Evolutionary conservation across 1,140 invertebrate species (phyloP), one percentile per base, ranked within the genome.

Genomic region (Hirudo medicinalis): DNA sequence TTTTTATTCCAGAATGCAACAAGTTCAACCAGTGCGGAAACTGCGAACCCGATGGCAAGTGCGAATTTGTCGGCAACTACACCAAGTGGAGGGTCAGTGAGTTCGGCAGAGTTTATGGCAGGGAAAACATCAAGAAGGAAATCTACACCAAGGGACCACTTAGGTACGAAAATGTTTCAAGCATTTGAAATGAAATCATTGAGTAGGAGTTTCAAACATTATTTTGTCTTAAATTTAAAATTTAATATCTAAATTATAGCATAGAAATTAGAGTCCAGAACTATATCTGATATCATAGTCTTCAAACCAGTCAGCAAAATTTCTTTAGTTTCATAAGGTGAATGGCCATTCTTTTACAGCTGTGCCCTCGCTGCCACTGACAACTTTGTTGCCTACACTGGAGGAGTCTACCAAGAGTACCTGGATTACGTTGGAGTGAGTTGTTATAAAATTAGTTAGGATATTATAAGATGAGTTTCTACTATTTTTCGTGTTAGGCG

Each of bases 81-180:
- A 85, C 80, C 20, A 71, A 77, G 19, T 85, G 82, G 77, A 83
- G 80, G 74, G 81, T 85, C 32, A 81, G 79, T n/a, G 84, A 85
- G 72, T 85, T 80, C 75, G 84, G 83, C 17, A 72, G 74, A 19
- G 75, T 85, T 5, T 68, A 71, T 72, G 83, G 83, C 9, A 74
- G 83, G 29, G 80, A 81, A 15, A 80, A 82, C 9, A 85, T 85
- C 81, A 85, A 84, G 84, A 79, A 81, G 49, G 84, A 85, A 75
- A 84, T 85, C 54, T 81, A 80, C 71, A 79, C 79, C 54, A 80
- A 81, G 54, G 84, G 84, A 67, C 84, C 84, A 54, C 84, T 85
- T 74, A 82, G 82, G 77, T 81, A 72, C 75, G 20, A 69, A 13
- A 19, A 54, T 15, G 15, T 11, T 49, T 49, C 43, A 13, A 8